Percentiles rank a stretch among this genome's conserved stretches.
phyloP scores from a whole-genome alignment of 2,797 vertebrate genomes.

The Podarcis siculus region DNA sequence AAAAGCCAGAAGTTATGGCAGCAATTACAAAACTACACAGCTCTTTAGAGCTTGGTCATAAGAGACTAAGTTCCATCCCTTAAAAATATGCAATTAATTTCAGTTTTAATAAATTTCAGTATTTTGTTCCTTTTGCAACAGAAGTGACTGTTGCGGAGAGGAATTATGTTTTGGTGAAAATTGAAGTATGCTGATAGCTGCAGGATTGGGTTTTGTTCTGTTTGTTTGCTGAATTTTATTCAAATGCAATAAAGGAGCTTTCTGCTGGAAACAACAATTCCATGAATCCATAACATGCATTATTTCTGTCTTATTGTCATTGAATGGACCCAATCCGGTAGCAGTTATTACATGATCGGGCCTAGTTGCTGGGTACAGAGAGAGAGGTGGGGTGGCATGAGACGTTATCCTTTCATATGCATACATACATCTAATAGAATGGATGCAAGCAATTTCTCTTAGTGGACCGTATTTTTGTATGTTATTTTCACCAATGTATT shows the following conservation, averaged over 20 bases:
- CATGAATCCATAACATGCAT: accelerated
- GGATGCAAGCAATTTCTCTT: background rate
- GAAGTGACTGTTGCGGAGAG: background rate
- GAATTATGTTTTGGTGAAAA: background rate
- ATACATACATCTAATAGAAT: background rate
- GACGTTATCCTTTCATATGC: background rate
- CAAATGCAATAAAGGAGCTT: background rate
- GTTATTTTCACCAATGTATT: too few species aligned
- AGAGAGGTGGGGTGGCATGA: too few species aligned
- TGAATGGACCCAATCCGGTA: background rate
- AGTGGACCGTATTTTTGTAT: background rate
- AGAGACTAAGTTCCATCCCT: background rate
- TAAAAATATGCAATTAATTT: conserved; percentile 16
- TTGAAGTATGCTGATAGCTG: background rate
- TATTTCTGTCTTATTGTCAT: background rate
- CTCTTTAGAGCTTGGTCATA: background rate
- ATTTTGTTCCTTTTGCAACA: conserved; percentile 19
- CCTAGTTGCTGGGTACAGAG: background rate
- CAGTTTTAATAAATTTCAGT: background rate
- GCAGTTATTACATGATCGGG: background rate
- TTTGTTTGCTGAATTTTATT: conserved; percentile 4
- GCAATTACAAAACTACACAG: conserved; percentile 13
- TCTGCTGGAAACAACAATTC: background rate
- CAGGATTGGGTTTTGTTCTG: background rate
- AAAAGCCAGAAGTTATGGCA: conserved; percentile 10